Base-by-base conservation (phyloP, 2,797 vertebrate genomes). In the Diceros bicornis region DNA sequence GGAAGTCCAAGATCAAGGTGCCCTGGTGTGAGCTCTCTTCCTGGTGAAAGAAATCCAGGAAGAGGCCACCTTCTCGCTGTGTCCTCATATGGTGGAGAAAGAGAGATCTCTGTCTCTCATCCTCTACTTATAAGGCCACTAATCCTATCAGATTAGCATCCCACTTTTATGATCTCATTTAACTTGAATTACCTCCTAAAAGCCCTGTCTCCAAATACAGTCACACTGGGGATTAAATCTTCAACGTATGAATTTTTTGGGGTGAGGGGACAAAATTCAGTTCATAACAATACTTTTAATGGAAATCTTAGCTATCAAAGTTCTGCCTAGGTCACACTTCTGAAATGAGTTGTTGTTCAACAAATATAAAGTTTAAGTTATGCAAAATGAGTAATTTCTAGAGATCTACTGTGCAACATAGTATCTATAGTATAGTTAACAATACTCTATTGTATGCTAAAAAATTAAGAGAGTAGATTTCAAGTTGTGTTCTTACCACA, bases 151-250 rank as follows among this genome's bases (percentile, higher is more conserved):
- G 13, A 41, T 94, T 87, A 86, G 55, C 13, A 17, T 14, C 6
- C 27, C 29, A 44, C 23, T 17, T 18, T 84, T 74, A n/a, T 47
- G n/a, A 64, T 9, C 37, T 61, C 12, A 79, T 69, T 93, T 94
- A 96, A 71, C 37, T 41, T 93, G 41, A 82, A 95, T 52, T 89
- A 20, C 29, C 29, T 81, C 29, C 47, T 84, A 81, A 90, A 41
- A 85, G 82, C 12, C 27, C 47, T 68, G 20, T 27, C 29, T 93
- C 64, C 72, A 93, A 66, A 90, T 71, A 71, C 23, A 95, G 55
- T 75, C 13, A 68, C 34, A n/a, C 10, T 47, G 47, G 47, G 44
- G 47, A 47, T 59, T 75, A 94, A 55, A 25, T 18, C 17, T 85
- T 91, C 11, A 84, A 37, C 0, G 2, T 85, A 64, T 68, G 29